Base-by-base conservation (phyloP, 2,888 invertebrate genomes). In the Leucoma salicis region DNA sequence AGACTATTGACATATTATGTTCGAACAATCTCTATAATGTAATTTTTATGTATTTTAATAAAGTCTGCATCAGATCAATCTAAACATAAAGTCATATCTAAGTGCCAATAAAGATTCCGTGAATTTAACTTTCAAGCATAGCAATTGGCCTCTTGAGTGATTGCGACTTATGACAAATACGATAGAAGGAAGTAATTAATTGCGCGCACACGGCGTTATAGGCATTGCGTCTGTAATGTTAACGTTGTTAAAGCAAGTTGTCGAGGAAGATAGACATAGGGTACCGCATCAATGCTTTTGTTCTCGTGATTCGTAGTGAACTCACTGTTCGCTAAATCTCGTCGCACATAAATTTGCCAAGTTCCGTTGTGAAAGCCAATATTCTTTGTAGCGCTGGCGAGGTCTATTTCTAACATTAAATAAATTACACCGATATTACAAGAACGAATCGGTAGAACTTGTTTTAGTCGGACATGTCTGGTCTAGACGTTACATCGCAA, bases 331-430 rank as follows among this genome's bases (percentile, higher is more conserved):
- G 80, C 72, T 70, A 81, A 86, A 85, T 87, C 86, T 85, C 79
- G 74, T 68, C 48, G 79, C 70, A 84, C 84, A 87, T 87, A 88
- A 87, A 88, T 87, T 83, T 82, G 66, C 82, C 71, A 70, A 77
- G 83, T 82, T 82, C 83, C 82, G 84, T 88, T 87, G 85, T 87
- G 88, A 88, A 88, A 88, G 88, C 83, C 83, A 87, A 87, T 86
- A 88, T 88, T 88, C 87, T 87, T 88, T 87, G 87, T 80, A 70
- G 81, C 71, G 74, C 71, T 80, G 70, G 78, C 83, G 78, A 80
- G 76, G 76, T 86, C 77, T 84, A 81, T 85, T 86, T 85, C 82
- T 80, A 85, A 85, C 85, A 88, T 89, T 86, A 88, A 87, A 89
- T 88, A 88, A 89, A 87, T 88, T 86, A 86, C 82, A 74, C 70